Evolutionary conservation across 2,888 invertebrate species (phyloP).

Genomic region (Hybos culiciformis): DNA sequence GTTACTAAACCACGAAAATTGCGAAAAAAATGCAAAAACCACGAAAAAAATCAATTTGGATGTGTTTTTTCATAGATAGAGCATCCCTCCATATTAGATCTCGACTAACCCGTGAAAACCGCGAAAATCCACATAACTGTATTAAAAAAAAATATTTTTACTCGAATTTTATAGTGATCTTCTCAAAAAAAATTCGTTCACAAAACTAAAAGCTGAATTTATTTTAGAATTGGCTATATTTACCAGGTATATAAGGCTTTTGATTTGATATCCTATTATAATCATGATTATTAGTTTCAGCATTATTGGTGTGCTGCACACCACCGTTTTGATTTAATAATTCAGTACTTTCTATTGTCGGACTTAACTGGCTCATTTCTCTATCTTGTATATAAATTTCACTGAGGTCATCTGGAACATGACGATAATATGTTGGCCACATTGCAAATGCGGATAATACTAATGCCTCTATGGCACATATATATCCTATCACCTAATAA

Average conservation of each 20-base stretch:
- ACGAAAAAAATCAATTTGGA: no score
- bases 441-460: slow-evolving; percentile 44
- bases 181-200: no score
- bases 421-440: slow-evolving; percentile 45
- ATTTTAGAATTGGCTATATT: slow-evolving; percentile 13
- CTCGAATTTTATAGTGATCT: no score
- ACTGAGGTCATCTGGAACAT: slow-evolving; percentile 49
- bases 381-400: slow-evolving; percentile 41
- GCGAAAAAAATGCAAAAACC: no score
- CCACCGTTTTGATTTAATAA: slow-evolving; percentile 28
- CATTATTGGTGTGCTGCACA: slow-evolving; percentile 21
- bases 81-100: no score
- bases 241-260: slow-evolving; percentile 39
- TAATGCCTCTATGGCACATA: slow-evolving; percentile 46
- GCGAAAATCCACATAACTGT: no score
- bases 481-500: slow-evolving; percentile 45
- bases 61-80: no score
- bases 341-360: slow-evolving; percentile 32
- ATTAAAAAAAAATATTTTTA: no score
- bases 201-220: no score
- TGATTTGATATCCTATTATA: slow-evolving; percentile 34
- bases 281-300: slow-evolving; percentile 33
- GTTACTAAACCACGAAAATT: no score
- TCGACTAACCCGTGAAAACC: no score
- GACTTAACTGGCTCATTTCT: slow-evolving; percentile 39